Base-by-base conservation (phyloP, 2,797 vertebrate species). In the Astyanax mexicanus region DNA sequence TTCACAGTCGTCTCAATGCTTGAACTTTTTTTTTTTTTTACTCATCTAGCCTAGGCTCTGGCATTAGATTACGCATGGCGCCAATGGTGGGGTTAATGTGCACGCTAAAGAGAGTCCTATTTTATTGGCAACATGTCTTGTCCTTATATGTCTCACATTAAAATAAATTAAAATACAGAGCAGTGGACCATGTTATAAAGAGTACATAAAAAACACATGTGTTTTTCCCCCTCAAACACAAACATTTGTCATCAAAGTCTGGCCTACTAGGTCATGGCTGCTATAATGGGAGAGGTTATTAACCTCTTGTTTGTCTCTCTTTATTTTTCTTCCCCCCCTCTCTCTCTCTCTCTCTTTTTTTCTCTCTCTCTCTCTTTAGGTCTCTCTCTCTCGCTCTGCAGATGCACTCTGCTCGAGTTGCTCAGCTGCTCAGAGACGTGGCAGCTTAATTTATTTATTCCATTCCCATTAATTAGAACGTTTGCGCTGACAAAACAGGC, bases 361-460 rank as follows among this genome's bases (percentile, higher is more conserved):
- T n/a, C n/a, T n/a, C n/a, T n/a, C n/a, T n/a, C n/a, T n/a, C n/a
- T 51, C 51, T 52, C 19, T 52, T 32, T 5, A 32, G 29, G 29
- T 64, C 23, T 19, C 25, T 54, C 40, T 51, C 62, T 10, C 58
- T 38, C 69, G 45, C 55, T 62, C 6, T 29, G 15, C 38, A 40
- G 38, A 60, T 72, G 40, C 58, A 67, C 55, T 58, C 54, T 64
- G 38, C 84, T 89, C 75, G 17, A 57, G 80, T 81, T 67, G 80
- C 81, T 88, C 86, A 77, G 86, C 86, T 85, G 88, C 87, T 86
- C 80, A 5, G 86, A 85, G 88, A 87, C 76, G 9, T 0, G 70
- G 75, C 64, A 7, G 84, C 78, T 87, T 90, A 84, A 90, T 90
- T 91, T 90, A 90, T 90, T 90, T 87, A 88, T 88, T 84, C 75